phyloP scores from a whole-genome alignment of 2,888 invertebrate species.

The Yponomeuta cagnagella region DNA sequence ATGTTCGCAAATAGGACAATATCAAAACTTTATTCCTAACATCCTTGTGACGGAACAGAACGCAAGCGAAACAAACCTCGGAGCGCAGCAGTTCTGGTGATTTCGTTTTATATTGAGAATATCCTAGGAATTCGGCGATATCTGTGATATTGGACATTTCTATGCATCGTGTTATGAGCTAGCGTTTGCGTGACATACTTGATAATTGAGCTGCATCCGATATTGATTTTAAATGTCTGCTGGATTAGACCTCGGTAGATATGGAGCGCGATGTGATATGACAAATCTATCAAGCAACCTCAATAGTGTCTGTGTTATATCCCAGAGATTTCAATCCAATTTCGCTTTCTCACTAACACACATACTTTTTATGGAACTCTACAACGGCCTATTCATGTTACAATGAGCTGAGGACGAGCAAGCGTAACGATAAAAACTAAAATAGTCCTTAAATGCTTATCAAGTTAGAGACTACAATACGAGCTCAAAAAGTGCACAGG shows the following conservation, averaged over 20 bases:
- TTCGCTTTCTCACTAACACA: background rate
- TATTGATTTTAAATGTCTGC: background rate
- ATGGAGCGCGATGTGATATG: background rate
- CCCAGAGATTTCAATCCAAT: background rate
- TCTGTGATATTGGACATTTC: constrained; percentile 55
- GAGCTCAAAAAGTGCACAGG: too few relatives aligned
- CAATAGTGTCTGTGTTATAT: background rate
- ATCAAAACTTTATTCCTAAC: background rate
- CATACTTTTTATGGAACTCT: background rate
- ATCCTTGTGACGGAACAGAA: background rate
- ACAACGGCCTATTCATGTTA: background rate
- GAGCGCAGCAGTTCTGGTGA: background rate
- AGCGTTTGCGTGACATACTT: constrained; percentile 44
- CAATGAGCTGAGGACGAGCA: too few relatives aligned
- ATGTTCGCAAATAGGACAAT: background rate
- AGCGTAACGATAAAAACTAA: background rate
- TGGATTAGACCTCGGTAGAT: background rate
- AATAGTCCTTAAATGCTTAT: background rate
- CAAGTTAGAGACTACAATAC: too few relatives aligned
- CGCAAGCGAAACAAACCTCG: constrained; percentile 22
- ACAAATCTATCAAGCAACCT: background rate
- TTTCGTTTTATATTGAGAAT: constrained; percentile 59
- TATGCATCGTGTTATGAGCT: constrained; percentile 47
- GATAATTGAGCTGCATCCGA: constrained; percentile 38
- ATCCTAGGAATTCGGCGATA: constrained; percentile 39